Conservation (phyloP, 2,888 invertebrate genomes). For the Drosophila recens region DNA sequence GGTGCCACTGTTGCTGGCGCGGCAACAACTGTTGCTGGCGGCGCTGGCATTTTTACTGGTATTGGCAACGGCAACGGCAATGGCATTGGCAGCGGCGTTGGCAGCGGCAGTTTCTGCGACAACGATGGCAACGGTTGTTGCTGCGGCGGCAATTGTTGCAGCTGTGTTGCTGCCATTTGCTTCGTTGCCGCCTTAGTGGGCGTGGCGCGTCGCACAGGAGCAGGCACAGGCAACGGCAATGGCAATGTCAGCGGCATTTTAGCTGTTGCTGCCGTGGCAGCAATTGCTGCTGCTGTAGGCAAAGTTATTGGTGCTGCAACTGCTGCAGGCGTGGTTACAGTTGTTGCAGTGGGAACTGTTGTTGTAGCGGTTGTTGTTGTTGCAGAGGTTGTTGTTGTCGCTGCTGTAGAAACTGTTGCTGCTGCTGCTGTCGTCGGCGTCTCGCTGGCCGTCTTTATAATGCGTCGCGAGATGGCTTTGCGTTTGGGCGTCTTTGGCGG, state of each 20-base stretch:
- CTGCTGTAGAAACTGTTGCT: background rate
- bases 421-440: slow-evolving; percentile 1
- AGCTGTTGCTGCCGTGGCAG: slow-evolving; percentile 3
- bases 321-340: slow-evolving; percentile 5
- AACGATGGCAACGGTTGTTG: slow-evolving; percentile 15
- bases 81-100: too few species aligned
- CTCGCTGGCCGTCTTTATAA: slow-evolving; percentile 72
- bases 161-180: slow-evolving; percentile 51
- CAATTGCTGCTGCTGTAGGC: slow-evolving; percentile 1
- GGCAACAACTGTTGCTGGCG: slow-evolving; percentile 2
- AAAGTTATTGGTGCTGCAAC: background rate
- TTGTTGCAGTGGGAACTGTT: background rate
- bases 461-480: slow-evolving; percentile 82
- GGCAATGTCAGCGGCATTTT: slow-evolving; percentile 6
- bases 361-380: slow-evolving; percentile 2
- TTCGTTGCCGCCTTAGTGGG: slow-evolving; percentile 72
- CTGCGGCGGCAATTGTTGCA: slow-evolving; percentile 20
- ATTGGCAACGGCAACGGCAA: slow-evolving; percentile 9
- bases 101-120: slow-evolving; percentile 12
- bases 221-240: slow-evolving; percentile 4
- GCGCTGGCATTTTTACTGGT: slow-evolving; percentile 10
- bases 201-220: slow-evolving; percentile 38
- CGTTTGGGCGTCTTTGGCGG: slow-evolving; percentile 81
- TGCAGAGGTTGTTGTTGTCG: background rate
- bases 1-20: slow-evolving; percentile 8